These are phyloP conservation scores for Malthinus seriepunctatus DNA, from an alignment of 2,888 invertebrate genomes.

Conservation along the genomic window DNA sequence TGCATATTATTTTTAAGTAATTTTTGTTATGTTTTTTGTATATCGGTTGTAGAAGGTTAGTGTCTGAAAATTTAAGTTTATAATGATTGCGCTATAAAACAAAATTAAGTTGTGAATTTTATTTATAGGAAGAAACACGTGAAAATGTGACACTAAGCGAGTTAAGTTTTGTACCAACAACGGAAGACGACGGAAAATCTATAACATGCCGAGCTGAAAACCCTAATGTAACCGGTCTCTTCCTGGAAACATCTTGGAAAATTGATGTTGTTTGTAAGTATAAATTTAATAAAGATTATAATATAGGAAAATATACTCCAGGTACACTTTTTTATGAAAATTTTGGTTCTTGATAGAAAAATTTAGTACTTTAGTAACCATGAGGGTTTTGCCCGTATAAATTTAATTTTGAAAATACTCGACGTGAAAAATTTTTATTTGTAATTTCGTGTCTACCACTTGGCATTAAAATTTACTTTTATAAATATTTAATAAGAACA, in stretches of 20 bases:
- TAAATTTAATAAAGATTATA: conserved; percentile 16
- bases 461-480: background rate
- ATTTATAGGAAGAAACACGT: conserved; percentile 72
- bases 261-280: conserved; percentile 90
- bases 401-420: too few relatives aligned
- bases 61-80: background rate
- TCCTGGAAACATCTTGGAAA: conserved; percentile 83
- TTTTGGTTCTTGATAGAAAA: background rate
- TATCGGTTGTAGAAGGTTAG: too few relatives aligned
- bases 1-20: too few relatives aligned
- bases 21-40: too few relatives aligned
- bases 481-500: background rate
- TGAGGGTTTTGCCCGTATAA: too few relatives aligned
- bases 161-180: conserved; percentile 84
- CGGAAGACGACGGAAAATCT: conserved; percentile 87
- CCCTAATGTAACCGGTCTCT: conserved; percentile 83
- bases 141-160: conserved; percentile 85
- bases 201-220: conserved; percentile 90
- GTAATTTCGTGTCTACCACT: too few relatives aligned
- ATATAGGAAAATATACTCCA: background rate
- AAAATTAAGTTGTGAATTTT: conserved; percentile 24
- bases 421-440: too few relatives aligned
- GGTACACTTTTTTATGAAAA: too few relatives aligned
- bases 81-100: conserved; percentile 5
- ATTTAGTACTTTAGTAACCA: conserved; percentile 4